Conservation (phyloP, 2,113 vertebrate genomes). For the Emydocephalus ijimae region DNA sequence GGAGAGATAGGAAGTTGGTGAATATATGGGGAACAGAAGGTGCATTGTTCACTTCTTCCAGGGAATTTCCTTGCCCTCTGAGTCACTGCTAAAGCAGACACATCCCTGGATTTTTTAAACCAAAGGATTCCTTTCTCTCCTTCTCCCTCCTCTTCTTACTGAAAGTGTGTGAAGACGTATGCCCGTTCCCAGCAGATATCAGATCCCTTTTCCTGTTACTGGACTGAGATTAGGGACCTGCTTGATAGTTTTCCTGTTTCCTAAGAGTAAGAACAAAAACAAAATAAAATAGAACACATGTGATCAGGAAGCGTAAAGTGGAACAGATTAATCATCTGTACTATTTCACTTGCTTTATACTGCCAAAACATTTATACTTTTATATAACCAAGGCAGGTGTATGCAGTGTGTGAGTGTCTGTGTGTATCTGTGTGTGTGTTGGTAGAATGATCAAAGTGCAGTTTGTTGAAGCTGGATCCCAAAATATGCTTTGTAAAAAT, state of each 20-base stretch:
- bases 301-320: constrained; percentile 21
- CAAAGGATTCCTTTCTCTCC: background rate
- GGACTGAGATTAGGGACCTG: background rate
- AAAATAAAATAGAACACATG: background rate
- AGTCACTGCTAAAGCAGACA: background rate
- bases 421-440: background rate
- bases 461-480: background rate
- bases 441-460: background rate
- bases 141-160: background rate
- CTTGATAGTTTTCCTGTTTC: constrained; percentile 38
- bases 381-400: background rate
- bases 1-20: background rate
- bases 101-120: background rate
- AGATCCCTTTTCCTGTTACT: background rate
- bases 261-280: background rate
- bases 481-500: background rate
- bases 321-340: background rate
- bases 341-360: background rate
- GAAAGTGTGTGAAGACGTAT: fast-evolving
- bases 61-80: background rate
- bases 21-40: background rate
- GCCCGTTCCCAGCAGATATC: fast-evolving
- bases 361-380: background rate
- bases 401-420: background rate
- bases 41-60: background rate